Evolutionary conservation across 2,888 invertebrate genomes (phyloP), one percentile per base, ranked within the genome.

Genomic region (Stegana nigrithorax): DNA sequence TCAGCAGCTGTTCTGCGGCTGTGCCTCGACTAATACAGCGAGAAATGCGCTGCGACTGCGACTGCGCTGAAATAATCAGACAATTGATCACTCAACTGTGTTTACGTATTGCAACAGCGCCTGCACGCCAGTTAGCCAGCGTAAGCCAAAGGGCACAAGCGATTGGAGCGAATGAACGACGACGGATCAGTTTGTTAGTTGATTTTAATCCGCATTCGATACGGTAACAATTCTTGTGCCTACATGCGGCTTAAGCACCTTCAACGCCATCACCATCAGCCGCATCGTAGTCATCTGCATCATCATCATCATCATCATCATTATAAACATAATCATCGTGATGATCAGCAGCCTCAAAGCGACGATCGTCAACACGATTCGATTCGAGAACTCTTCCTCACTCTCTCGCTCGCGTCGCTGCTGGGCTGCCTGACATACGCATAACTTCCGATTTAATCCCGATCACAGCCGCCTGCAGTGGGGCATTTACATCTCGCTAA

Each of bases 201-300:
- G 81, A 81, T 81, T 80, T 80, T 81, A 80, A 80, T 80, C 80
- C 80, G 72, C 79, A 81, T 80, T 81, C 80, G 80, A 80, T 81
- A 81, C 78, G 80, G 80, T 78, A 81, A 81, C 79, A 80, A 79
- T 71, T 36, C 60, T n/a, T n/a, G n/a, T n/a, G n/a, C n/a, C n/a
- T n/a, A n/a, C n/a, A n/a, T n/a, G n/a, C n/a, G 47, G 17, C 47
- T 26, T 42, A 17, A 60, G 39, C 63, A 65, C n/a, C n/a, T n/a
- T n/a, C n/a, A n/a, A 44, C 65, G 36, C 29, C 59, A 27, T 10
- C 59, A 63, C 63, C 65, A 69, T 19, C 8, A 14, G 12, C 50
- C 44, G 1, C n/a, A n/a, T n/a, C n/a, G n/a, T n/a, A n/a, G n/a
- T n/a, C n/a, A n/a, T n/a, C n/a, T n/a, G n/a, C n/a, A 57, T 47